These are phyloP conservation scores for Menura novaehollandiae DNA, from an alignment of 2,113 vertebrate genomes.

Conservation along the genomic window DNA sequence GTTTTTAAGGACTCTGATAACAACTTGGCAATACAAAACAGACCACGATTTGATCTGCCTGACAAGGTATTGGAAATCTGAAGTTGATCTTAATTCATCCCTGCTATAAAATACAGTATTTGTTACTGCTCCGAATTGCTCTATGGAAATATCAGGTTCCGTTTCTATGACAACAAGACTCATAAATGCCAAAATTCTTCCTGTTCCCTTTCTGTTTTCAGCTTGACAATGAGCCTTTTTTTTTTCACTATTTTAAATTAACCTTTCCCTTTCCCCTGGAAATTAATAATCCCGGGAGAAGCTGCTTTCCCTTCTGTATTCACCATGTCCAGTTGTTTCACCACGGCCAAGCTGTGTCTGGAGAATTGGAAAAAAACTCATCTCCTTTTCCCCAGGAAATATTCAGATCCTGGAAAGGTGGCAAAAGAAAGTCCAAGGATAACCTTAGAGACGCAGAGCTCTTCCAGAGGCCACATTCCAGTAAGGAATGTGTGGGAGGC, in stretches of 20 bases:
- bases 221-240: not conserved
- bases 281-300: not conserved
- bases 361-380: not conserved
- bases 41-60: slow-evolving; percentile 8
- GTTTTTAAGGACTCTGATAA: not conserved
- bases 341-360: not conserved
- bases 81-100: slow-evolving; percentile 48
- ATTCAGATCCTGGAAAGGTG: not conserved
- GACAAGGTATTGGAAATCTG: slow-evolving; percentile 26
- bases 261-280: slow-evolving; percentile 4
- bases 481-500: fast-evolving
- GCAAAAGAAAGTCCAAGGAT: not conserved
- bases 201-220: slow-evolving; percentile 40
- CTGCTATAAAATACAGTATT: slow-evolving; percentile 16
- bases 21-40: not conserved
- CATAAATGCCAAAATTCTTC: slow-evolving; percentile 64
- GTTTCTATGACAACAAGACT: slow-evolving; percentile 63
- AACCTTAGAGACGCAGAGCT: too few species aligned
- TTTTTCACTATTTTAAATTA: not conserved
- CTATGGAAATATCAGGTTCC: slow-evolving; percentile 59
- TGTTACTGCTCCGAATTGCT: not conserved
- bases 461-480: not conserved
- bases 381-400: not conserved
- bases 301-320: not conserved
- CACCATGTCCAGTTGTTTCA: not conserved